Evolutionary conservation across 2,113 vertebrate species (phyloP), one percentile per base, ranked within the genome.

Genomic region (Hyaena hyaena): DNA sequence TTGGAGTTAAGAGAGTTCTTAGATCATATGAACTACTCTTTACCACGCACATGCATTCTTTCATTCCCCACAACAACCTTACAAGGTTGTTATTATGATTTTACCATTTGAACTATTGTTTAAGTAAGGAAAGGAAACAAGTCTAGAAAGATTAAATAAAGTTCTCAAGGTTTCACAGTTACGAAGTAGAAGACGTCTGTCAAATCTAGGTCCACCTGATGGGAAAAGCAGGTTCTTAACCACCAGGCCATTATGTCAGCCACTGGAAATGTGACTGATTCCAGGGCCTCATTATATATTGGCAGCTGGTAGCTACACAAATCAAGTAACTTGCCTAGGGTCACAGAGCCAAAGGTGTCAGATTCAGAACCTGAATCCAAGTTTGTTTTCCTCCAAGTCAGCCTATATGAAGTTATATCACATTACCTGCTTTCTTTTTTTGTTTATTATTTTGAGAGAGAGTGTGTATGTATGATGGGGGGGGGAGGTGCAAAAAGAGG

Each of bases 51-150:
- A 10, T 69, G 4, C 10, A 68, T 53, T 79, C 50, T 24, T 81
- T 93, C 53, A 95, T 66, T 81, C 48, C 26, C 88, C 16, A 58
- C 1, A 93, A 45, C 5, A 83, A 66, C 8, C 5, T 17, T 93
- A 14, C 19, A 82, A 68, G 21, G 55, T 82, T 73, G 50, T 88
- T 90, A 58, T 21, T 81, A 66, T 58, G 43, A 73, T 82, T 92
- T 85, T 53, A 65, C 90, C 39, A 79, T 83, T 61, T 48, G 90
- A 87, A 55, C 73, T n/a, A 6, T 35, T 90, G 83, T 93, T 92
- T 83, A 80, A 58, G 35, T 77, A 61, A 93, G 58, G 69, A 77
- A 91, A 91, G 50, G 74, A 77, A 91, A 91, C 68, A 77, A 85
- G 10, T 33, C 43, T 79, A 39, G 23, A 45, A 81, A 80, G 16